Base-by-base conservation (phyloP, 64 coral and sea anemone genomes). In the Anthopleura sola region DNA sequence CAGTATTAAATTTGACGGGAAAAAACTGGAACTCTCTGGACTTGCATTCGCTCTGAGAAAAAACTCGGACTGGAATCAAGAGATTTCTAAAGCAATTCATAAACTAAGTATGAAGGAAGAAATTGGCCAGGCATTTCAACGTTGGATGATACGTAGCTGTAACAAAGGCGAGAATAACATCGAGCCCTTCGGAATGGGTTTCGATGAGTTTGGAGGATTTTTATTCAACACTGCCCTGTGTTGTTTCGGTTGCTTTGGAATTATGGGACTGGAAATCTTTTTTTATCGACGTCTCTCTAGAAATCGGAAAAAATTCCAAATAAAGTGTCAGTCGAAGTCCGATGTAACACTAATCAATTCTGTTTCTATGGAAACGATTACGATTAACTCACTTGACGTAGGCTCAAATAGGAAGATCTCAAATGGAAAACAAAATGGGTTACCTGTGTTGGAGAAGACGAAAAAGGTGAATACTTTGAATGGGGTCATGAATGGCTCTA, bases 181-280 rank as follows among this genome's bases (percentile, higher is more conserved):
- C 26, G 37, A 84, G 1, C 90, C 94, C 4, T 89, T 84, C 26
- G 75, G 83, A 6, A 92, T 96, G 90, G 90, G 94, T 3, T 64
- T 96, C 26, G 90, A 89, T 23, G 90, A 96, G 26, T 96, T 96
- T 37, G 90, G 87, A 18, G 94, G 94, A 12, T 96, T 96, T 79
- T 85, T 96, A 31, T 96, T 96, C 66, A 96, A 96, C 79, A 96
- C 90, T 19, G 90, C 94, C 38, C 62, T 96, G 78, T 92, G 91
- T 26, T 86, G 83, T 15, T 82, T 84, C 37, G 94, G 94, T 8
- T 90, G 94, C 55, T 96, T 96, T 86, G 13, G 92, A 26, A 92
- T 96, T 26, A 40, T 96, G 19, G 39, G 88, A 16, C 16, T 89
- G 14, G 94, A 96, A 49, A 89, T 96, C 49, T 48, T 96, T 10